Evolutionary conservation across 2,888 invertebrate genomes (phyloP), one percentile per base, ranked within the genome.

Genomic region (Pyrocoelia pectoralis): DNA sequence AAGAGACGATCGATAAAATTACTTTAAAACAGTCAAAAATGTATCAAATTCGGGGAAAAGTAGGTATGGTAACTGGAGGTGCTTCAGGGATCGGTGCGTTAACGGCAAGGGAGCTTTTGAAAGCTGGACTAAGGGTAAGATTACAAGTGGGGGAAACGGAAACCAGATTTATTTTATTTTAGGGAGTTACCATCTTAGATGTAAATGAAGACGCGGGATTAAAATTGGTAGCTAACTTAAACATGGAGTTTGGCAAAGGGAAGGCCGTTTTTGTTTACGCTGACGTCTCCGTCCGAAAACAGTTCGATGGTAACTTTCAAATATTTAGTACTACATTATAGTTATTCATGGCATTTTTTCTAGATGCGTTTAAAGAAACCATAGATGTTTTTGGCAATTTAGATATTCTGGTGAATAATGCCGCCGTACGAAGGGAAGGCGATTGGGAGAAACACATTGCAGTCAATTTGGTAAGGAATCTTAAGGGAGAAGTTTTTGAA

Each of bases 1-100:
- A n/a, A n/a, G n/a, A n/a, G n/a, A n/a, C n/a, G n/a, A n/a, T n/a
- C n/a, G n/a, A n/a, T n/a, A n/a, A n/a, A n/a, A n/a, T n/a, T n/a
- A n/a, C n/a, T n/a, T n/a, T n/a, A n/a, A n/a, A n/a, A n/a, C n/a
- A n/a, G n/a, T n/a, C n/a, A 40, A 15, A 48, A 9, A 48, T 48
- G 48, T 48, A 17, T 48, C 5, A 9, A 19, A n/a, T 48, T n/a
- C 2, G 1, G 4, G 88, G 88, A 68, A 89, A 89, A 79, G 88
- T 90, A 61, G 90, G 88, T 28, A 81, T 92, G 64, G 84, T 91
- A 55, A 91, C 91, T 15, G 91, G 91, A 28, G 91, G 88, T 48
- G 89, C 89, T 10, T 86, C 87, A 55, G 91, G 91, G 56, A 89
- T 92, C 69, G 91, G 91, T 3, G 84, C 87, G 56, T 86, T 88